These are phyloP conservation scores for Tinamus guttatus DNA, from an alignment of 2,113 vertebrate genomes.

Conservation along the genomic window DNA sequence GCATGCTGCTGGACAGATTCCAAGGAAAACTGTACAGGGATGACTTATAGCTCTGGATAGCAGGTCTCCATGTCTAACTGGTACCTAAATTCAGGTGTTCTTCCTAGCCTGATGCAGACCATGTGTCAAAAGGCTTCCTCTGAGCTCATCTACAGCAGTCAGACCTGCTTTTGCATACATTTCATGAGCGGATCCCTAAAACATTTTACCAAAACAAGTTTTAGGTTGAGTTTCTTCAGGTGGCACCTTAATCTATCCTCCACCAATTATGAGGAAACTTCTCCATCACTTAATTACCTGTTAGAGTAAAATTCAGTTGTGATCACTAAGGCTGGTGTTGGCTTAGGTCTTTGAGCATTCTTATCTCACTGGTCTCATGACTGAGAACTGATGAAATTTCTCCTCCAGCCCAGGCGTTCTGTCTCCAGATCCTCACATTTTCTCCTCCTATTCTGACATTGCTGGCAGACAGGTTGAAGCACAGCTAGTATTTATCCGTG, in stretches of 20 bases:
- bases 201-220: not conserved
- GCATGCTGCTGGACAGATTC: not conserved
- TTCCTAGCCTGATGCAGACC: rapidly evolving
- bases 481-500: not conserved
- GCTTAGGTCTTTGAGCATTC: not conserved
- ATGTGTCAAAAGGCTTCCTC: not conserved
- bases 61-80: not conserved
- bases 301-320: not conserved
- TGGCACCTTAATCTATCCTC: not conserved
- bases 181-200: not conserved
- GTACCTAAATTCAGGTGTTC: not conserved
- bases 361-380: not conserved
- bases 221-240: not conserved
- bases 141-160: not conserved
- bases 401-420: not conserved
- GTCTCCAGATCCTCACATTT: not conserved
- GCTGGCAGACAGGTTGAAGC: not conserved
- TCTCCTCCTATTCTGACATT: not conserved
- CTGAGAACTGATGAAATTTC: not conserved
- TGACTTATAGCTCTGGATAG: not conserved
- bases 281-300: not conserved
- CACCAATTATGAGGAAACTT: not conserved
- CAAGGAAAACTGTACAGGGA: not conserved
- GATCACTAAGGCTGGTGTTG: not conserved
- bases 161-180: not conserved